Conservation (phyloP, 1,140 invertebrate genomes). For the Drosophila yakuba region DNA sequence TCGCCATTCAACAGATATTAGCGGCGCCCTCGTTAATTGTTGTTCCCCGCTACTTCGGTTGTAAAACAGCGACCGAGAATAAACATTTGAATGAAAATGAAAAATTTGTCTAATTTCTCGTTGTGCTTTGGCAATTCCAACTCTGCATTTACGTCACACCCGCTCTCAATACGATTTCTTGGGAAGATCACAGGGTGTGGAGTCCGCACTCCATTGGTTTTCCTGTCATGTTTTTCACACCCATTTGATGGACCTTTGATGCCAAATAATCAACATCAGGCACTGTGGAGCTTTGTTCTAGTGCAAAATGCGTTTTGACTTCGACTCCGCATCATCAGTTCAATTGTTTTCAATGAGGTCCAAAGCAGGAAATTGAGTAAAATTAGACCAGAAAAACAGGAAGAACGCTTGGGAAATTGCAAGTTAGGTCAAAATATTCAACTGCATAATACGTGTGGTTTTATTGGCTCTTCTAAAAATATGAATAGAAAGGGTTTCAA, state of each 20-base stretch:
- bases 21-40: conserved; percentile 58
- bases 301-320: conserved; percentile 24
- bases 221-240: conserved; percentile 25
- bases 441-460: background rate
- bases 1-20: conserved; percentile 68
- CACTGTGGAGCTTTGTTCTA: conserved; percentile 22
- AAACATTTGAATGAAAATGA: conserved; percentile 53
- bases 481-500: too few relatives aligned
- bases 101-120: conserved; percentile 40
- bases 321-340: conserved; percentile 15
- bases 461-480: background rate
- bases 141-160: conserved; percentile 25
- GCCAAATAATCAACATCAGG: conserved; percentile 15
- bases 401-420: conserved; percentile 1
- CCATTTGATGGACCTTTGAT: conserved; percentile 38
- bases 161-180: background rate
- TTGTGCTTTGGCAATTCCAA: conserved; percentile 22
- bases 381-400: conserved; percentile 48
- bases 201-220: background rate
- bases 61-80: conserved; percentile 47
- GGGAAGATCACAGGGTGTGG: conserved; percentile 14
- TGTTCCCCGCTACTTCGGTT: conserved; percentile 36
- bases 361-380: conserved; percentile 55
- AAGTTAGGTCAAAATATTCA: conserved; percentile 10
- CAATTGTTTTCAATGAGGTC: conserved; percentile 52